A percentile compares a stretch with the other conserved stretches of the same genome.
These are phyloP conservation scores for Erpobdella octoculata DNA, from an alignment of 2,888 invertebrate species.

Conservation along the genomic window DNA sequence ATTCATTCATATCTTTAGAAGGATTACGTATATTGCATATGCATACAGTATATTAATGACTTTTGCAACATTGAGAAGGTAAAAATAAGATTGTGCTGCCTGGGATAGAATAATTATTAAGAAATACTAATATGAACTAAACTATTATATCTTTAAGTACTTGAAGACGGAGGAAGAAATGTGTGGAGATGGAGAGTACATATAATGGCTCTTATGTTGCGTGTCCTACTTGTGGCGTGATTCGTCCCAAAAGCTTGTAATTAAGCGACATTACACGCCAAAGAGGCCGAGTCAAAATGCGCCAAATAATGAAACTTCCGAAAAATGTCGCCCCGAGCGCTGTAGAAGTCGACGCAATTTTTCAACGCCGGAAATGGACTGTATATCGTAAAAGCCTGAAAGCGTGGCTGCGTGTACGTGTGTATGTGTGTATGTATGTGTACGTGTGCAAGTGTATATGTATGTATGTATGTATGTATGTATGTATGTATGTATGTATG, in stretches of 20 bases:
- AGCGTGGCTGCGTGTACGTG: conserved; percentile 24
- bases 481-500: conserved; percentile 46
- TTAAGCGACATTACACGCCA: conserved; percentile 12
- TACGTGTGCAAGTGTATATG: neutral
- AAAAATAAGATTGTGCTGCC: too few species aligned
- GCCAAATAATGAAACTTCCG: conserved; percentile 22
- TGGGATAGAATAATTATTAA: too few species aligned
- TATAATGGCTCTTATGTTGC: conserved; percentile 3
- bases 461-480: conserved; percentile 26
- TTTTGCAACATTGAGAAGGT: too few species aligned
- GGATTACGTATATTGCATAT: too few species aligned
- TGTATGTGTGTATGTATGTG: conserved; percentile 25
- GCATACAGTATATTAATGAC: too few species aligned
- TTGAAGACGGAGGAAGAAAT: too few species aligned
- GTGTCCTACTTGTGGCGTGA: neutral
- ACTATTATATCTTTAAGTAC: too few species aligned
- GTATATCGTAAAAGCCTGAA: conserved; percentile 26
- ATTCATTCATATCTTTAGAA: too few species aligned
- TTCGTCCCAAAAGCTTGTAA: neutral
- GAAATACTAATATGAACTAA: too few species aligned
- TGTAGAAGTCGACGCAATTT: conserved; percentile 19
- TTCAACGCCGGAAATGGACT: conserved; percentile 21
- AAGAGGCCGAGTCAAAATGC: conserved; percentile 15
- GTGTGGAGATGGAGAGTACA: too few species aligned
- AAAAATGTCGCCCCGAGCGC: conserved; percentile 15